phyloP scores from a whole-genome alignment of 2,113 vertebrate species.

The Pardalotus punctatus region DNA sequence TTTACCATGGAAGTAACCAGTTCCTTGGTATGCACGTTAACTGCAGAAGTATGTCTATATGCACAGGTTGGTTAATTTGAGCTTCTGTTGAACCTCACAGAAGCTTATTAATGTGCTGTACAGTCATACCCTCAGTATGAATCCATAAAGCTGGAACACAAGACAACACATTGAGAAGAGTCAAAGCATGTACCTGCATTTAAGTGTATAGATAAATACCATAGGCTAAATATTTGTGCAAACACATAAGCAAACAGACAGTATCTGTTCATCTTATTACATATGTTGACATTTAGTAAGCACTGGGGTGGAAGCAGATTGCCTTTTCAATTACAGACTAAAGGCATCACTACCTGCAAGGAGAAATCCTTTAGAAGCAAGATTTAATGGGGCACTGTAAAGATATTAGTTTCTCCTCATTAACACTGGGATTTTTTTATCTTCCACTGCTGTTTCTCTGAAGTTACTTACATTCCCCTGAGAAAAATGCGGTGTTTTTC shows the following conservation, averaged over 20 bases:
- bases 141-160: background rate
- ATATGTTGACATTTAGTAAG: background rate
- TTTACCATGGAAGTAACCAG: background rate
- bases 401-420: background rate
- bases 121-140: background rate
- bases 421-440: background rate
- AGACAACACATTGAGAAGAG: background rate
- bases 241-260: rapidly evolving
- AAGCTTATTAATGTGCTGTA: background rate
- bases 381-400: background rate
- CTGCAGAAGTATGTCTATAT: background rate
- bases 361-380: background rate
- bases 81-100: background rate
- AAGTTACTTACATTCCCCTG: background rate
- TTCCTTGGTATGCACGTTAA: background rate
- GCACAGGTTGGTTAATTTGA: background rate
- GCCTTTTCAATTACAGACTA: background rate
- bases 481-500: background rate
- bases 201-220: background rate
- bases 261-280: background rate
- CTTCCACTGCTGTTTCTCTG: background rate
- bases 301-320: background rate
- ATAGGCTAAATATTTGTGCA: background rate
- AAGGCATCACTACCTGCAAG: background rate
- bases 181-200: background rate